Base-by-base conservation (phyloP, 2,797 vertebrate species). In the Danio albolineatus region DNA sequence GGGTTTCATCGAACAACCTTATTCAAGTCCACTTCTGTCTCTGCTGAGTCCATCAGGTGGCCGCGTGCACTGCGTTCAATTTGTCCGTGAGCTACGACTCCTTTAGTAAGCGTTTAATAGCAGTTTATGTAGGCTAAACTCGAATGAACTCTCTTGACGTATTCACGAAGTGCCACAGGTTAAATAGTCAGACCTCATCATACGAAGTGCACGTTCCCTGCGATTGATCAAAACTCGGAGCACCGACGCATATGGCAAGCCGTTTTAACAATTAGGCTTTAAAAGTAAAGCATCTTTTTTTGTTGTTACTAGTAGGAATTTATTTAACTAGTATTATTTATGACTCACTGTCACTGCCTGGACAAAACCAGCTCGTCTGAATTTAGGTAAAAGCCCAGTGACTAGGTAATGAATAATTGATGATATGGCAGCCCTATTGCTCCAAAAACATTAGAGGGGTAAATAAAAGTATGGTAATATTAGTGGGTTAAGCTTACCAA, bases 41-140 rank as follows among this genome's bases (percentile, higher is more conserved):
- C 49, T 49, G 44, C 56, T 10, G 14, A 36, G 38, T 61, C 76
- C 76, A 43, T 61, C 56, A 70, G 38, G 66, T 49, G 76, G n/a
- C 9, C 17, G 43, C 43, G 5, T 10, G 13, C 44, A 16, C 41
- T 19, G 5, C 2, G 14, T 13, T 46, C 21, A 36, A 38, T 59
- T 59, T 19, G 43, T 49, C 41, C 21, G 3, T 36, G 2, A 60
- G 28, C 53, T 7, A 10, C 9, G 57, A 7, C 2, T 12, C 10
- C 7, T 53, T 17, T 19, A 62, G 10, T 19, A 9, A 51, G 36
- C n/a, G 10, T 21, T 19, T 41, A 73, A 46, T 10, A 7, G 5
- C 38, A 57, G 21, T 56, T 64, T 66, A 7, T 13, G 19, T 36
- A 12, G 13, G 4, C 21, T 39, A 14, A 65, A 56, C 62, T 57